Evolutionary conservation across 2,797 vertebrate genomes (phyloP), one percentile per base, ranked within the genome.

Genomic region (Acrocephalus scirpaceus): DNA sequence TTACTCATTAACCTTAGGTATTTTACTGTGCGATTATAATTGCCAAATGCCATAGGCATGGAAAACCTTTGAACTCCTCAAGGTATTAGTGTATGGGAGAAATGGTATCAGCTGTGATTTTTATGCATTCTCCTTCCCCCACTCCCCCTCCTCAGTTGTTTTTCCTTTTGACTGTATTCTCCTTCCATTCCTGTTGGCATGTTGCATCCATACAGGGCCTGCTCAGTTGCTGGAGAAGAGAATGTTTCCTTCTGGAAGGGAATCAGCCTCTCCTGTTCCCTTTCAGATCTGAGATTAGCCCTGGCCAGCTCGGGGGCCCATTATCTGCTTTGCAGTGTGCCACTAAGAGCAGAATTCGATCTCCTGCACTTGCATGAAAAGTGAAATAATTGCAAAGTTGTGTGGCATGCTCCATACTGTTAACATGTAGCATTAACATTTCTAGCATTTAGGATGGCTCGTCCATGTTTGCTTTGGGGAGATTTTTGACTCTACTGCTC

Each of bases 1-100:
- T 99, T 99, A 99, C 98, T 99, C 98, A 99, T 99, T 99, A 99
- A 98, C 98, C 98, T 96, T 72, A 98, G 98, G 98, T 99, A 98
- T 99, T 98, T 99, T 98, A 98, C 98, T 98, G 98, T 98, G 98
- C 98, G 97, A 99, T 98, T 99, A 98, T 98, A 98, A 99, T 99
- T 98, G 98, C 98, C 98, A 98, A 98, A 98, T 98, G 98, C 98
- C 98, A 98, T 97, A 97, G 98, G 98, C 98, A 98, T 98, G 98
- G 98, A 98, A 98, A 98, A 98, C 97, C 97, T 98, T 98, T 98
- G 98, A 98, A 98, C 97, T 98, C 96, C 88, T 97, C 86, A 82
- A 97, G 96, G 95, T 97, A 97, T 96, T 96, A 91, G 83, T 87
- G 91, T 86, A 97, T 47, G 79, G 94, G 90, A 96, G 97, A 96